Conservation (phyloP, 1,140 invertebrate genomes). For the Bombus turneri region DNA sequence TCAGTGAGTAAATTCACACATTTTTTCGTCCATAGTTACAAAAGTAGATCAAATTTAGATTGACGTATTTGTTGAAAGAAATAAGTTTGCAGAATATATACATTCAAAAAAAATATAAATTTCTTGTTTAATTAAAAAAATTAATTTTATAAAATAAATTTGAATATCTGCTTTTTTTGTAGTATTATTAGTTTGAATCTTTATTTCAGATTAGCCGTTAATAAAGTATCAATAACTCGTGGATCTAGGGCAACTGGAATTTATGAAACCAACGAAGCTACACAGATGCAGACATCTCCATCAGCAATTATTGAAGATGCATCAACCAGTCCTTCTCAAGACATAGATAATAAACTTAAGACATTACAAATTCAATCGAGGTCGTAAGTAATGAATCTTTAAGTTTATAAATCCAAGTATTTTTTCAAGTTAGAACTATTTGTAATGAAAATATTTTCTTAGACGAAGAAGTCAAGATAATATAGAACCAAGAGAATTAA, state of each 20-base stretch:
- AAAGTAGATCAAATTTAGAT: neutral
- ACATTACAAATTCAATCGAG: conserved; percentile 77
- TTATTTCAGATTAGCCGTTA: conserved; percentile 71
- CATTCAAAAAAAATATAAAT: neutral
- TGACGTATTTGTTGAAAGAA: neutral
- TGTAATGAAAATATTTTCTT: conserved; percentile 2
- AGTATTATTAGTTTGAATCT: conserved; percentile 17
- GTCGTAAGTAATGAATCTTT: conserved; percentile 70
- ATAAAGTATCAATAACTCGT: conserved; percentile 71
- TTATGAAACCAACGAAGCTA: conserved; percentile 73
- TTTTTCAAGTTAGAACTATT: neutral
- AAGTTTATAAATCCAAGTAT: neutral
- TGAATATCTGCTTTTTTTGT: conserved; percentile 2
- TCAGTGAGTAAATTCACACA: conserved; percentile 73
- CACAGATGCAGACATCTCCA: conserved; percentile 71
- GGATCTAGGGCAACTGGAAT: conserved; percentile 67
- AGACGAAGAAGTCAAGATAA: conserved; percentile 75
- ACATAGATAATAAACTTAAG: conserved; percentile 78
- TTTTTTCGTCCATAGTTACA: neutral
- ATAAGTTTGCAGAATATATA: neutral
- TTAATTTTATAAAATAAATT: neutral
- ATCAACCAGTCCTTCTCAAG: conserved; percentile 75
- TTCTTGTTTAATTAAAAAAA: neutral
- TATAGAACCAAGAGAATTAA: conserved; percentile 74
- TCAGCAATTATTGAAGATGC: conserved; percentile 72